Percentiles rank a stretch among this genome's conserved stretches.
Conservation (phyloP, 2,888 invertebrate species). For the Podotricha telesiphe region DNA sequence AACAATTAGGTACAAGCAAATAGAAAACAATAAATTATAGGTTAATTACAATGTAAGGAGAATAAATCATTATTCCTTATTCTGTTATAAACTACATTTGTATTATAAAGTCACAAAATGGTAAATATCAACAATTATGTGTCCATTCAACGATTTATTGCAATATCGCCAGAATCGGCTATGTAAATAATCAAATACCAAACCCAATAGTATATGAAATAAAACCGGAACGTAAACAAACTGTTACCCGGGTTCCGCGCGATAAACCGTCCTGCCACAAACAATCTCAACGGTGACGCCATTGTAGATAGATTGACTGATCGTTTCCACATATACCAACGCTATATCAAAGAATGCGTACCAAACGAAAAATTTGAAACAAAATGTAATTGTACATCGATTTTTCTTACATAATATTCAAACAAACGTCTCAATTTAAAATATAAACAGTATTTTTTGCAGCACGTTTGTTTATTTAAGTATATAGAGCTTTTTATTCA, state of each 20-base stretch:
- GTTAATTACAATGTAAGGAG: not conserved
- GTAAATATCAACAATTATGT: conserved; percentile 5
- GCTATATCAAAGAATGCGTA: conserved; percentile 31
- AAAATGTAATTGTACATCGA: not conserved
- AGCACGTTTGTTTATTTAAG: no score
- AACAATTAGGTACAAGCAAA: no score
- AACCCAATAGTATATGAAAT: conserved; percentile 38
- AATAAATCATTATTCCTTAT: not conserved
- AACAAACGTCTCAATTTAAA: no score
- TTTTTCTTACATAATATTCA: no score
- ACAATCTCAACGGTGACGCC: conserved; percentile 41
- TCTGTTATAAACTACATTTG: not conserved
- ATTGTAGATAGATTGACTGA: conserved; percentile 45
- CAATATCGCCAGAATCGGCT: not conserved
- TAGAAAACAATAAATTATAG: no score
- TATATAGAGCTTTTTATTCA: no score
- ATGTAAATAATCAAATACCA: conserved; percentile 30
- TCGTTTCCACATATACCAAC: conserved; percentile 40
- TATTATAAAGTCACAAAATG: not conserved
- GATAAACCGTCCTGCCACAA: conserved; percentile 47
- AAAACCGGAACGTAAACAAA: conserved; percentile 46
- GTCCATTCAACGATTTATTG: conserved; percentile 2
- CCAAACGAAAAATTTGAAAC: not conserved
- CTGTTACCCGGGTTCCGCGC: conserved; percentile 43
- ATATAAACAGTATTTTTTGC: no score